These are phyloP conservation scores for Pterostichus niger DNA, from an alignment of 2,888 invertebrate genomes.

Conservation along the genomic window DNA sequence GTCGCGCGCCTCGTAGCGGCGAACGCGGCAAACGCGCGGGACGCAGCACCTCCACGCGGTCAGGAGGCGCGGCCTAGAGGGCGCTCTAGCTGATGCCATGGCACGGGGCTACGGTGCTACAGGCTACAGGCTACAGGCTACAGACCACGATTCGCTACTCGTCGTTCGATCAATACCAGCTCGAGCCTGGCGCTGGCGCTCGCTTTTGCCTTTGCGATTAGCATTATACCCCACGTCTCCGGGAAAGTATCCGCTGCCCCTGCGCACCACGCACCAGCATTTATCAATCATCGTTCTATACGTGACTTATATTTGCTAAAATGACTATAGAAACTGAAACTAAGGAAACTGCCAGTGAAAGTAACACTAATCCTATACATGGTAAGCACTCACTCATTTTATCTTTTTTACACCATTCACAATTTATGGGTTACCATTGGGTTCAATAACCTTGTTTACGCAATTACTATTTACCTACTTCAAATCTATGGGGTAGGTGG, in stretches of 20 bases:
- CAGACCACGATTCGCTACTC: constrained; percentile 9
- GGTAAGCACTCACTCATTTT: constrained; percentile 51
- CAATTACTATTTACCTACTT: not conserved
- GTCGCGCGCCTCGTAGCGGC: constrained; percentile 10
- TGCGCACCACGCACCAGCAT: constrained; percentile 1
- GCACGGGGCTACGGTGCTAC: constrained; percentile 1
- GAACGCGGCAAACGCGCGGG: constrained; percentile 22
- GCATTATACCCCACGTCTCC: constrained; percentile 65
- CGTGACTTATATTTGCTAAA: not conserved
- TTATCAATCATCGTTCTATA: constrained; percentile 33
- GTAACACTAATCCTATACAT: constrained; percentile 6
- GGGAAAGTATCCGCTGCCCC: constrained; percentile 43
- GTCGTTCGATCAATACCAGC: constrained; percentile 76
- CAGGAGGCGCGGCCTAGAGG: constrained; percentile 44
- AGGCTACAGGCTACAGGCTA: too few species aligned
- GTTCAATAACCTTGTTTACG: constrained; percentile 22
- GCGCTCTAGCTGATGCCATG: constrained; percentile 13
- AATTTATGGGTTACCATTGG: constrained; percentile 5
- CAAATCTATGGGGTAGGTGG: too few species aligned
- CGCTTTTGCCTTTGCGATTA: constrained; percentile 69
- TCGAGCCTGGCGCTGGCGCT: constrained; percentile 73
- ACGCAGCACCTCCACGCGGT: not conserved
- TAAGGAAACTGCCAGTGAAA: constrained; percentile 22
- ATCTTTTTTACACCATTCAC: constrained; percentile 14
- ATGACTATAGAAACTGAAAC: constrained; percentile 44